Conservation (phyloP, 2,888 invertebrate species). For the Dicycla oo region DNA sequence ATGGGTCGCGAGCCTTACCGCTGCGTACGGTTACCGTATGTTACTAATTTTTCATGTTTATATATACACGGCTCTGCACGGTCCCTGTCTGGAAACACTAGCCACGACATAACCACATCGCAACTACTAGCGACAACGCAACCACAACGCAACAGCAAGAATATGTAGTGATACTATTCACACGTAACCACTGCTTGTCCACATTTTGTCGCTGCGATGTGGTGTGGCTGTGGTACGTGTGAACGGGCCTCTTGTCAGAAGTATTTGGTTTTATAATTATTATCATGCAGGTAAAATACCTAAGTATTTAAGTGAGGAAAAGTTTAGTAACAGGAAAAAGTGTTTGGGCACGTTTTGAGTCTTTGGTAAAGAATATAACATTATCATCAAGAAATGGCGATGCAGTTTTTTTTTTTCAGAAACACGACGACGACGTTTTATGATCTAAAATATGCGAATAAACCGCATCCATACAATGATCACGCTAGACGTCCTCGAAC, state of each 20-base stretch:
- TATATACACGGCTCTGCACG: no score
- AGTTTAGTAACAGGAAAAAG: no score
- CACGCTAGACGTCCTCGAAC: constrained; percentile 38
- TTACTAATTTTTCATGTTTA: no score
- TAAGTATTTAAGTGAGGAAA: background rate
- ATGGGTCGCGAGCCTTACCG: no score
- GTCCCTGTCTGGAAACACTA: background rate
- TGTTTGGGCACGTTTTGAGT: background rate
- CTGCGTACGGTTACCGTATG: no score
- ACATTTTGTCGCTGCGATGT: background rate
- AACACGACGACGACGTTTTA: background rate
- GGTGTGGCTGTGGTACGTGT: background rate
- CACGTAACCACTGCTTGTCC: background rate
- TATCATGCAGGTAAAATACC: background rate
- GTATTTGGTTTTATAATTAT: constrained; percentile 1
- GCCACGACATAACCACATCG: no score
- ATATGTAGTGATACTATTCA: background rate
- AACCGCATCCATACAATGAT: constrained; percentile 16
- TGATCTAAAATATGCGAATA: constrained; percentile 28
- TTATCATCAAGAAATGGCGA: background rate
- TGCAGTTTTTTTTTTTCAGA: background rate
- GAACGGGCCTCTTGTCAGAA: background rate
- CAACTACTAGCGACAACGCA: no score
- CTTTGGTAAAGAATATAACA: background rate
- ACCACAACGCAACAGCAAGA: background rate